Evolutionary conservation across 2,888 invertebrate genomes (phyloP), one percentile per base, ranked within the genome.

Genomic region (Diaphora mendica): DNA sequence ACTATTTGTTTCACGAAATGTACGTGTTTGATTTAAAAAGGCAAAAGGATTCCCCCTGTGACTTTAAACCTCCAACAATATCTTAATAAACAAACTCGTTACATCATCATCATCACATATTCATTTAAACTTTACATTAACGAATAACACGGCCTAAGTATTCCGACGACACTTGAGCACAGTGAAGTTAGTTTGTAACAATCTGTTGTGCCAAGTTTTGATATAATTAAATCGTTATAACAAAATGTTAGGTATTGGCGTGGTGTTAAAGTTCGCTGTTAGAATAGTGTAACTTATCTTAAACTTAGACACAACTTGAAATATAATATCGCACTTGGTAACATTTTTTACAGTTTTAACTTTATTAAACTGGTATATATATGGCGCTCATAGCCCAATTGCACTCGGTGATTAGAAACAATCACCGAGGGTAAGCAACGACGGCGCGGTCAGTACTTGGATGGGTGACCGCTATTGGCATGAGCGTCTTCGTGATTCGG

Each of bases 71-170:
- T 59, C 13, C 26, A 62, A 30, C 15, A 70, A 30, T 44, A 70
- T 70, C 9, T 70, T 35, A 65, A 71, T 64, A 65, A 39, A 71
- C 51, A 51, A 71, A 64, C 65, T 71, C 51, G 55, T 71, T 42
- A 51, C 59, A 30, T 74, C 67, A 67, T 66, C 59, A 30, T 74
- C 67, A 67, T 66, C 66, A 68, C 48, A 70, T 67, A 68, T 74
- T 71, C 71, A 74, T 62, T 68, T 51, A 67, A 68, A 68, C 62
- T 48, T 64, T 30, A 48, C n/a, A 30, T 42, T 26, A 26, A 68
- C 51, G 39, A 39, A 70, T 33, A 71, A 71, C 55, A 62, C 15
- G 13, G 33, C 71, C 2, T 20, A 71, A 71, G 30, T 55, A 66
- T 39, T 65, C 20, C 59, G 23, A 71, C 51, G 65, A 55, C 55